These are phyloP conservation scores for Standfussiana lucernea DNA, from an alignment of 2,888 invertebrate genomes.

Conservation along the genomic window DNA sequence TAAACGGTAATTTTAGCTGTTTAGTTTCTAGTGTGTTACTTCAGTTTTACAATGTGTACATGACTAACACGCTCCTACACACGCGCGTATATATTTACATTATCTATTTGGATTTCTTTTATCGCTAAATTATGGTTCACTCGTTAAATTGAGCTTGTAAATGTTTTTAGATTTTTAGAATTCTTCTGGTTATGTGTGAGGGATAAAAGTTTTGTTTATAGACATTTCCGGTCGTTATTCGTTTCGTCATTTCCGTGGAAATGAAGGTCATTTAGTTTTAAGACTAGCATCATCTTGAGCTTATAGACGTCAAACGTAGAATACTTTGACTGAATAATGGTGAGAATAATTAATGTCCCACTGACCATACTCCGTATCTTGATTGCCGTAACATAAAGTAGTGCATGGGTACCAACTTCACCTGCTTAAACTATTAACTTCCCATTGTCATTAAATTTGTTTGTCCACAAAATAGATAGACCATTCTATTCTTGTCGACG, in stretches of 20 bases:
- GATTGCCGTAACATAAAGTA: neutral
- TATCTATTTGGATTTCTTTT: slow-evolving; percentile 56
- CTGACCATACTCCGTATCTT: neutral
- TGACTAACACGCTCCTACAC: slow-evolving; percentile 30
- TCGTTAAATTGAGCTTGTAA: slow-evolving; percentile 47
- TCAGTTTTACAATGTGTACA: slow-evolving; percentile 50
- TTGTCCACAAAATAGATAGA: slow-evolving; percentile 19
- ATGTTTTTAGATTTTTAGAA: slow-evolving; percentile 28
- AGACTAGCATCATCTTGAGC: neutral
- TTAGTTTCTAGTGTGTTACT: no score
- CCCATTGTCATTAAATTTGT: slow-evolving; percentile 23
- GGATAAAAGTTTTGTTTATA: slow-evolving; percentile 28
- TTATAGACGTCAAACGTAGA: neutral
- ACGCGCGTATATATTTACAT: slow-evolving; percentile 48
- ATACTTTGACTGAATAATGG: neutral
- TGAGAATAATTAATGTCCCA: neutral
- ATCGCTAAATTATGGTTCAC: slow-evolving; percentile 48
- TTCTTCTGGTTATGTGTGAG: slow-evolving; percentile 22
- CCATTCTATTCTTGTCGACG: slow-evolving; percentile 30
- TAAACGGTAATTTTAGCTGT: slow-evolving; percentile 45
- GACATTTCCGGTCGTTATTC: slow-evolving; percentile 31
- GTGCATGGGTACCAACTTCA: neutral
- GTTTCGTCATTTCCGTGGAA: slow-evolving; percentile 15
- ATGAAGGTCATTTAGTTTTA: slow-evolving; percentile 5
- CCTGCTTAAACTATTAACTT: neutral